These are phyloP conservation scores for Sebastes diploproa DNA, from an alignment of 2,797 vertebrate genomes.

Conservation along the genomic window DNA sequence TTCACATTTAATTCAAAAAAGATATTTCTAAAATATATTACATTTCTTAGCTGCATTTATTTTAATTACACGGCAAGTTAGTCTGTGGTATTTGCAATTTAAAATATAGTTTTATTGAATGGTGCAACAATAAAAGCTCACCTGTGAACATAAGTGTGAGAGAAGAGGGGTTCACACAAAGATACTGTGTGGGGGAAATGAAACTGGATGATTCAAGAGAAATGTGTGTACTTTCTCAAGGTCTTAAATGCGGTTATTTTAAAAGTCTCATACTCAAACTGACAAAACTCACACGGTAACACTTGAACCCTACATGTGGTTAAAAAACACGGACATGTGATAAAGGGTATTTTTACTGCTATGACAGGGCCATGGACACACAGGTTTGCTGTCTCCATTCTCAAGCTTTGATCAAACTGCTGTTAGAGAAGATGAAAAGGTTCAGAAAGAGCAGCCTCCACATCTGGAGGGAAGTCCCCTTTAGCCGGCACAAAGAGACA, in stretches of 20 bases:
- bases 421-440: conserved; percentile 48
- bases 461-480: conserved; percentile 76
- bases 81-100: neutral
- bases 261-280: neutral
- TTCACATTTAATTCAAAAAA: neutral
- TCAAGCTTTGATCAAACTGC: conserved; percentile 69
- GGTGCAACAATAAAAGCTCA: neutral
- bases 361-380: conserved; percentile 68
- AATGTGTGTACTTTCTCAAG: neutral
- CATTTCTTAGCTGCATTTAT: neutral
- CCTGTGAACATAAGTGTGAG: neutral
- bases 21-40: neutral
- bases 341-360: conserved; percentile 46
- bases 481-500: conserved; percentile 55
- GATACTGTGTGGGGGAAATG: neutral
- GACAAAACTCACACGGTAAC: neutral
- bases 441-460: conserved; percentile 41
- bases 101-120: neutral
- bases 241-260: conserved; percentile 7
- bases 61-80: neutral
- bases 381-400: conserved; percentile 45
- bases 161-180: neutral
- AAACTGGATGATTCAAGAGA: neutral
- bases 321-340: conserved; percentile 24
- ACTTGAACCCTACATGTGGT: neutral